Conservation (phyloP, 2,113 vertebrate species). For the Myiozetetes cayanensis region DNA sequence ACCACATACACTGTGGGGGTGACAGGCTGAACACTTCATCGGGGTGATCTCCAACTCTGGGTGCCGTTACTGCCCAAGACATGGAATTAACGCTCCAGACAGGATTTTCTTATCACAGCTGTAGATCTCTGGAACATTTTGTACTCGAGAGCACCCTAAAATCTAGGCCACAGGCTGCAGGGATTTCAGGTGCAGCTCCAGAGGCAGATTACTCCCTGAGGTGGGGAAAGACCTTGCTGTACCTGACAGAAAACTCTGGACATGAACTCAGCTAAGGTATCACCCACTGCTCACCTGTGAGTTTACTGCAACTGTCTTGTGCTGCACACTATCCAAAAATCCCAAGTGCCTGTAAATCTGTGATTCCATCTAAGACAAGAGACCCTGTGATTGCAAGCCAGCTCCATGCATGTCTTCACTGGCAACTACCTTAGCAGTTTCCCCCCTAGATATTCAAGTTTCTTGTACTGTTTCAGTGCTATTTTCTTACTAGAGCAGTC, state of each 20-base stretch:
- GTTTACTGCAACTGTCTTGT: background rate
- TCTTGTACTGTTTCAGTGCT: background rate
- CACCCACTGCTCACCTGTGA: constrained; percentile 7
- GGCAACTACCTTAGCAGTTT: background rate
- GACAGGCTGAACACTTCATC: background rate
- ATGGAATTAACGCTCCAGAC: fast-evolving
- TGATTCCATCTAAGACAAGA: constrained; percentile 39
- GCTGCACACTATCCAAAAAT: constrained; percentile 5
- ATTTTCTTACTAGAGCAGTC: background rate
- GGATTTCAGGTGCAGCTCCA: background rate
- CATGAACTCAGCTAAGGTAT: background rate
- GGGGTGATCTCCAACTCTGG: background rate
- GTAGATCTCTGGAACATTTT: background rate
- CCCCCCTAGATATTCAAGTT: background rate
- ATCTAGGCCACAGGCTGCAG: background rate
- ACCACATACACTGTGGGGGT: background rate
- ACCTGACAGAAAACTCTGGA: background rate
- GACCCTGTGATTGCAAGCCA: constrained; percentile 7
- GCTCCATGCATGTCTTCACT: background rate
- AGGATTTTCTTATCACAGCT: background rate
- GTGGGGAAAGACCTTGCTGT: background rate
- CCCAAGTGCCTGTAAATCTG: constrained; percentile 8
- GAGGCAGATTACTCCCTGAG: background rate
- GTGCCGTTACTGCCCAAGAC: background rate
- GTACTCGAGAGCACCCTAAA: background rate